Conservation (phyloP, 64 coral and sea anemone species). For the Porites lutea region DNA sequence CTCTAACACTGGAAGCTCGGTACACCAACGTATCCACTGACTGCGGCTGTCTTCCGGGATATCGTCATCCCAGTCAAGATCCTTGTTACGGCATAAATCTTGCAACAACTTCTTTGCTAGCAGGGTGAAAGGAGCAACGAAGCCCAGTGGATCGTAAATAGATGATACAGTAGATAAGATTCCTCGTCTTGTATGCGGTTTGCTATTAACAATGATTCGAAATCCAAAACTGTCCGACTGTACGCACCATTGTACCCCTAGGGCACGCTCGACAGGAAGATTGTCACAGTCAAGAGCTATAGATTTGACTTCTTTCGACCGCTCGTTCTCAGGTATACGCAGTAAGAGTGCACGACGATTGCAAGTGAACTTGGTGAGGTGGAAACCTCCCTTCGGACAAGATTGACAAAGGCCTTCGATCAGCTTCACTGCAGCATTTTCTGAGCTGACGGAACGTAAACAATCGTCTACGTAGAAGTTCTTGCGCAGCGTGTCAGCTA, state of each 20-base stretch:
- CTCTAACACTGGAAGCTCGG: neutral
- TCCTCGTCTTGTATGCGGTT: slow-evolving; percentile 21
- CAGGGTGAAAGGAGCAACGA: neutral
- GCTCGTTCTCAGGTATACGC: slow-evolving; percentile 20
- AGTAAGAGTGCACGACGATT: slow-evolving; percentile 13
- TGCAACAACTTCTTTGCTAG: slow-evolving; percentile 9
- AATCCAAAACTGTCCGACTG: slow-evolving; percentile 43
- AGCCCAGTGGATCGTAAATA: slow-evolving; percentile 12
- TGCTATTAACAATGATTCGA: neutral
- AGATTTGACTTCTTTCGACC: slow-evolving; percentile 32
- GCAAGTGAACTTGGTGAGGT: slow-evolving; percentile 21
- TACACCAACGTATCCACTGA: neutral
- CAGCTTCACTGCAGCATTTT: neutral
- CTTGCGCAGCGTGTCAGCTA: neutral
- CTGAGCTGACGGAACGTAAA: neutral
- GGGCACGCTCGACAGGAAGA: slow-evolving; percentile 49
- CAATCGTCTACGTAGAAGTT: slow-evolving; percentile 48
- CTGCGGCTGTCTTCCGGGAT: too few relatives aligned
- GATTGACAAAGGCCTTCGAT: neutral
- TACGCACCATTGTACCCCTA: slow-evolving; percentile 43
- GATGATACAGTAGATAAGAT: neutral
- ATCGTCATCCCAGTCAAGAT: too few relatives aligned
- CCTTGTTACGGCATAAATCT: too few relatives aligned
- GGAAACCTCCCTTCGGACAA: slow-evolving; percentile 29
- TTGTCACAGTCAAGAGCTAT: slow-evolving; percentile 16